Conservation (phyloP, 2,797 vertebrate species). For the Glyptemys insculpta region DNA sequence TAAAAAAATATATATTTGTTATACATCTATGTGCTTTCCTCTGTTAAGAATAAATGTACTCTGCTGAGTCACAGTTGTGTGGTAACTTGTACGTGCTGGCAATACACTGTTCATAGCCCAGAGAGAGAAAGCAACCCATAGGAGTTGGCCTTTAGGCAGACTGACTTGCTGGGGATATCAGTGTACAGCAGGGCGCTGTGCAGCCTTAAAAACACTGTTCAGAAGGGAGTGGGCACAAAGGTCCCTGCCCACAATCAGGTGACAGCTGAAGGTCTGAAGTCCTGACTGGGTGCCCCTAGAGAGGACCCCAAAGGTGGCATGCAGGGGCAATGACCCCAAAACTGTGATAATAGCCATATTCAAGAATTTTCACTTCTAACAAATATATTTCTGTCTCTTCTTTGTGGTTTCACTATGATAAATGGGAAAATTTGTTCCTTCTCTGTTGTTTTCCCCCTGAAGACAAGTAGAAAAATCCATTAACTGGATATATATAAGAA, state of each 20-base stretch:
- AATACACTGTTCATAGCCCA: background rate
- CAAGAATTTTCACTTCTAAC: background rate
- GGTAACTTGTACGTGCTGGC: background rate
- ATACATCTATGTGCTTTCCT: background rate
- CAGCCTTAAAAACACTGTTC: background rate
- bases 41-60: background rate
- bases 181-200: background rate
- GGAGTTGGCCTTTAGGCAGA: background rate
- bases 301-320: background rate
- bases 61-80: background rate
- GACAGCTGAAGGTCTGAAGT: background rate
- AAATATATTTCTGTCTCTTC: background rate
- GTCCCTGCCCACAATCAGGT: background rate
- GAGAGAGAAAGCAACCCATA: background rate
- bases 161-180: background rate
- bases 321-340: background rate
- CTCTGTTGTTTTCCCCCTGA: rapidly evolving
- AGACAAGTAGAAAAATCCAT: background rate
- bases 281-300: background rate
- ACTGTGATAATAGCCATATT: background rate
- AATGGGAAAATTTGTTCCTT: rapidly evolving
- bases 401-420: background rate
- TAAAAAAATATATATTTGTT: too few relatives aligned
- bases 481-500: background rate
- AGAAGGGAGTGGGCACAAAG: background rate